Conservation (phyloP, 1,140 invertebrate species). For the Neotoxoptera formosana region DNA sequence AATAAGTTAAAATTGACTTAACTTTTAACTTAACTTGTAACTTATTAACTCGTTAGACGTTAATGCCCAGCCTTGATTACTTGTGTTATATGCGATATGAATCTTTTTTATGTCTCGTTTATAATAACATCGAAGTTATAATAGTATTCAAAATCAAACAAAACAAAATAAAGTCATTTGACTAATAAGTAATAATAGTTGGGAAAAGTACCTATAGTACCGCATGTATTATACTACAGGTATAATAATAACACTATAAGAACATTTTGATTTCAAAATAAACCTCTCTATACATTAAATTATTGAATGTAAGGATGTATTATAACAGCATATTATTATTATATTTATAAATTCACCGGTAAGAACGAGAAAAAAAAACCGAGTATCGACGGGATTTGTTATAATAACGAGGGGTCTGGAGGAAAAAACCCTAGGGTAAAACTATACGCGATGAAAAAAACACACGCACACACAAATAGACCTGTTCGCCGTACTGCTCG, state of each 20-base stretch:
- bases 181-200: not conserved
- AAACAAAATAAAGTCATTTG: not conserved
- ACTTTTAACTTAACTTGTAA: no score
- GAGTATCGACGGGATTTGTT: not conserved
- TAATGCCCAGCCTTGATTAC: no score
- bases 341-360: not conserved
- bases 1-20: no score
- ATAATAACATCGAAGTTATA: not conserved
- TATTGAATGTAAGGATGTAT: not conserved
- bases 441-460: not conserved
- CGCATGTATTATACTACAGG: not conserved
- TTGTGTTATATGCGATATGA: not conserved
- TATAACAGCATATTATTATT: not conserved
- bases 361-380: not conserved
- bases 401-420: slow-evolving; percentile 28
- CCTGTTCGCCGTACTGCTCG: not conserved
- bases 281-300: not conserved
- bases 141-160: not conserved
- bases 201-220: not conserved
- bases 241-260: no score
- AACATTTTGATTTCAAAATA: not conserved
- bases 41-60: no score
- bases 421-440: slow-evolving; percentile 42
- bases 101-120: not conserved
- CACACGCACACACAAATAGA: slow-evolving; percentile 10